Percentiles rank a stretch among this genome's conserved stretches.
Conservation (phyloP, 2,113 vertebrate genomes). For the Synodontis membranacea region DNA sequence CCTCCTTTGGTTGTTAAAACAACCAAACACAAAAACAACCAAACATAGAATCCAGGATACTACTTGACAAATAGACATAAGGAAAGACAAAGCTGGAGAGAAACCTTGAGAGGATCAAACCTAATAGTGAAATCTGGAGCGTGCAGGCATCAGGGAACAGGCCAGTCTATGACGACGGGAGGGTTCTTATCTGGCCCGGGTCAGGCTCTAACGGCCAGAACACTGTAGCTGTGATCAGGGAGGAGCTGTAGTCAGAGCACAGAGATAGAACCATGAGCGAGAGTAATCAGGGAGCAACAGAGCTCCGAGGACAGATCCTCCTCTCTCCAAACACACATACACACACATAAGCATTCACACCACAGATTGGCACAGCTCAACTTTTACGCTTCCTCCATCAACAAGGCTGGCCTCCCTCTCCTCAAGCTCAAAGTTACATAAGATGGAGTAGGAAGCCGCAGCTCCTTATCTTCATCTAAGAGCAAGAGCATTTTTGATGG, state of each 20-base stretch:
- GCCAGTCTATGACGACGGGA: constrained; percentile 65
- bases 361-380: constrained; percentile 44
- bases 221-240: constrained; percentile 41
- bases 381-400: constrained; percentile 17
- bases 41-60: neutral
- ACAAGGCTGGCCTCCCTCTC: neutral
- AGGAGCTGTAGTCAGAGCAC: constrained; percentile 43
- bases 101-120: neutral
- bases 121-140: constrained; percentile 77
- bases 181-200: constrained; percentile 78
- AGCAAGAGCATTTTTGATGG: neutral
- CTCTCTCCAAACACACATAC: constrained; percentile 6
- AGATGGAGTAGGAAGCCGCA: constrained; percentile 27
- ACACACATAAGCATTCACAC: constrained; percentile 4
- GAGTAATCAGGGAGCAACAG: constrained; percentile 54
- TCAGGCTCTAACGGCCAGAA: constrained; percentile 76
- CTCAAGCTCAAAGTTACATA: constrained; percentile 15
- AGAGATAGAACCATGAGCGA: constrained; percentile 43
- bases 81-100: neutral
- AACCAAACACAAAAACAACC: neutral
- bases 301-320: constrained; percentile 21
- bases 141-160: constrained; percentile 53
- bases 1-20: neutral
- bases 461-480: constrained; percentile 39
- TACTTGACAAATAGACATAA: neutral